Evolutionary conservation across 2,113 vertebrate genomes (phyloP), one percentile per base, ranked within the genome.

Genomic region (Columba janthina): DNA sequence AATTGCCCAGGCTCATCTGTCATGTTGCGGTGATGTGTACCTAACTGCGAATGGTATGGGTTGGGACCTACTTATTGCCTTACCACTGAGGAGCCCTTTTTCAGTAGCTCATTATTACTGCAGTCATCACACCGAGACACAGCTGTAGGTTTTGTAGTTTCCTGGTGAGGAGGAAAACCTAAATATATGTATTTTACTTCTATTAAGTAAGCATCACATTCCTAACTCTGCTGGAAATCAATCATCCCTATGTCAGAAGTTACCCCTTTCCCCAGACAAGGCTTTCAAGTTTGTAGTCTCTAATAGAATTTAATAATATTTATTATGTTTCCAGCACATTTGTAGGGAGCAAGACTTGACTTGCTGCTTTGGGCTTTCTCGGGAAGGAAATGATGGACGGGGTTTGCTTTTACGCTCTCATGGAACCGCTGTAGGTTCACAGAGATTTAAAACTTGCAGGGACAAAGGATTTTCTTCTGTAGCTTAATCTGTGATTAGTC

Each of bases 321-420:
- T 72, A 80, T 94, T 90, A 71, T 38, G 74, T 85, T 92, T 90
- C 50, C 70, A 53, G 32, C 83, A 46, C 4, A 3, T 54, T 89
- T 34, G 0, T 21, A 62, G 81, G 67, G 17, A 94, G 79, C 96
- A 91, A 85, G 94, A 77, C 58, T 20, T 29, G 77, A 71, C 94
- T 96, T 84, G 96, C 64, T 64, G 77, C 72, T 69, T 53, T 26
- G 74, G 90, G 38, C 67, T 81, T 74, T 51, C 79, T 89, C 69
- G 66, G 64, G 67, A 51, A 53, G 64, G 62, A 67, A 85, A 16
- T 4, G 60, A 73, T 54, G 85, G 53, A 85, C 16, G 0, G 67
- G 64, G 36, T 6, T 85, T 16, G 58, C 5, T 85, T 88, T 57
- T 28, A 10, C 4, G 10, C 80, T 66, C 42, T 25, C 0, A 0